phyloP scores from a whole-genome alignment of 2,113 vertebrate genomes.

The Sciurus niger region DNA sequence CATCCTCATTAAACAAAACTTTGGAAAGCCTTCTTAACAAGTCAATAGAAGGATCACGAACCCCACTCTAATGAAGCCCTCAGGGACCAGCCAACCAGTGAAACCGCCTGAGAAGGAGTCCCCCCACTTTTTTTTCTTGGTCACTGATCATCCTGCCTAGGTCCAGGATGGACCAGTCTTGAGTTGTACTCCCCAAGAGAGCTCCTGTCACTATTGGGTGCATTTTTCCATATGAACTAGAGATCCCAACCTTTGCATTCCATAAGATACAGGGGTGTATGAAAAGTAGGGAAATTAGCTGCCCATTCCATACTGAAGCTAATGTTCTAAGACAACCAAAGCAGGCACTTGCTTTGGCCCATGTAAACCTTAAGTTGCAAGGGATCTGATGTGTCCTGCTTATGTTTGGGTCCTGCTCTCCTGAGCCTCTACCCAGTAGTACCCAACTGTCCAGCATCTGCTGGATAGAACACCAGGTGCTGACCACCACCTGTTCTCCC shows the following conservation, averaged over 20 bases:
- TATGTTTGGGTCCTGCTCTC: not conserved
- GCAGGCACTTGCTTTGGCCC: not conserved
- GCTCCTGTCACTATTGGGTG: not conserved
- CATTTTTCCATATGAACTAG: not conserved
- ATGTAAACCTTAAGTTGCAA: not conserved
- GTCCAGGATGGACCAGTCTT: not conserved
- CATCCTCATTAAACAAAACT: not conserved
- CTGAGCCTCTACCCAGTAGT: not conserved
- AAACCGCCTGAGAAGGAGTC: not conserved
- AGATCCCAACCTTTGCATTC: not conserved
- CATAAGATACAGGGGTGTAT: not conserved
- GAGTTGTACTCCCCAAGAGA: not conserved
- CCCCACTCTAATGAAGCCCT: not conserved
- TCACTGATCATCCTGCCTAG: not conserved
- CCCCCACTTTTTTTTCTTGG: not conserved
- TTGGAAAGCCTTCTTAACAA: conserved; percentile 24
- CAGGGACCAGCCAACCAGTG: not conserved
- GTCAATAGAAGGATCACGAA: not conserved
- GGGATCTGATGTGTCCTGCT: not conserved
- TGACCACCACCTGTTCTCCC: not conserved
- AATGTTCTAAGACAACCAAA: not conserved
- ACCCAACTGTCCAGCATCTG: not conserved
- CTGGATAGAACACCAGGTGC: not conserved
- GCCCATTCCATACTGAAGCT: not conserved
- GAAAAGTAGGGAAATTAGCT: not conserved